phyloP scores from a whole-genome alignment of 2,113 vertebrate species.

The Tor tambroides region DNA sequence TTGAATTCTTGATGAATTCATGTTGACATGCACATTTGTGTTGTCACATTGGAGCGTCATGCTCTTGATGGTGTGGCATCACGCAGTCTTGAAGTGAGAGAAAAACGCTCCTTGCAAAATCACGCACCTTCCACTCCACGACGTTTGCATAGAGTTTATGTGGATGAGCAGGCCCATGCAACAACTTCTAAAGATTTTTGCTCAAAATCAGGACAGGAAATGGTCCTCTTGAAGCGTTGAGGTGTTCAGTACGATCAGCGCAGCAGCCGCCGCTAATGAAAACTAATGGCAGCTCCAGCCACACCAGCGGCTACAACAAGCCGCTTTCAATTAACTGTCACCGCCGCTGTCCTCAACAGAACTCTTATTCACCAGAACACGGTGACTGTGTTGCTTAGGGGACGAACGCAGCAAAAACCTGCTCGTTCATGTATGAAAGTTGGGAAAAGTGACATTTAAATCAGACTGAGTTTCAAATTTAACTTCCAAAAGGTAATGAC shows the following conservation, averaged over 20 bases:
- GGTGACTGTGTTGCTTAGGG: slow-evolving; percentile 39
- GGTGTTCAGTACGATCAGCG: slow-evolving; percentile 1
- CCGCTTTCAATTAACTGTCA: slow-evolving; percentile 56
- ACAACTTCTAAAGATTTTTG: neutral
- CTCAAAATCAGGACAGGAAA: neutral
- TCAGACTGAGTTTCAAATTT: slow-evolving; percentile 51
- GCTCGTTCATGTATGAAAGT: neutral
- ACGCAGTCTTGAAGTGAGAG: neutral
- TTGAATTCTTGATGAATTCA: neutral
- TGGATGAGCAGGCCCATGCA: neutral
- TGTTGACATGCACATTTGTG: neutral
- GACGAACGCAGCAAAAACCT: neutral
- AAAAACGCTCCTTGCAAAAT: neutral
- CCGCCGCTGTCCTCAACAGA: slow-evolving; percentile 4
- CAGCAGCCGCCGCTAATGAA: slow-evolving; percentile 49
- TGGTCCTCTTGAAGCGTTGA: neutral
- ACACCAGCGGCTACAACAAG: slow-evolving; percentile 46
- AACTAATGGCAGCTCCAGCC: slow-evolving; percentile 41
- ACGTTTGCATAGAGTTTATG: neutral
- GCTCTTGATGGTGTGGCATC: neutral
- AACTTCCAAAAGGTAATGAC: slow-evolving; percentile 44
- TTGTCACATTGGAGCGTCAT: neutral
- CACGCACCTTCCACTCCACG: neutral
- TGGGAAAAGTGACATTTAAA: slow-evolving; percentile 23
- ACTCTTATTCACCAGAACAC: slow-evolving; percentile 45